Conservation (phyloP, 2,113 vertebrate genomes). For the Leiothrix lutea region DNA sequence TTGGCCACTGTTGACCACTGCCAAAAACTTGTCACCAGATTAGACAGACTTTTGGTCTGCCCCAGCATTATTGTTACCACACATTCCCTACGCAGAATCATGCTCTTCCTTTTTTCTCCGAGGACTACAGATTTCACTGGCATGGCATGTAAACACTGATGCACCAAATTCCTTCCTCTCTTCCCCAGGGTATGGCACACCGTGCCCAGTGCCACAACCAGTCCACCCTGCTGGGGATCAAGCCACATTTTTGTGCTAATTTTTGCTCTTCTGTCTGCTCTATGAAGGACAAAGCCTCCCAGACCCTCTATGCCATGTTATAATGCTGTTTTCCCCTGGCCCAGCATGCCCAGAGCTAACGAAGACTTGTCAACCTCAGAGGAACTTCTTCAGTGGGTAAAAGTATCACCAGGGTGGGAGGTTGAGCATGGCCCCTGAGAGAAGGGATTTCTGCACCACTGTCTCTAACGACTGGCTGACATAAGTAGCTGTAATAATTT, state of each 20-base stretch:
- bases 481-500: background rate
- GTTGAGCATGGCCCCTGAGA: background rate
- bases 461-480: background rate
- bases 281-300: background rate
- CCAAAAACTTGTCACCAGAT: background rate
- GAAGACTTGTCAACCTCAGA: background rate
- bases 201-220: background rate
- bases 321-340: accelerated
- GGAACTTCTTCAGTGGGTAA: background rate
- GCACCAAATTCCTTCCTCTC: background rate
- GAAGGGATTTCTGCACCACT: background rate
- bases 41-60: background rate
- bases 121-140: background rate
- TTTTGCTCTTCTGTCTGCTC: background rate
- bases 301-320: background rate
- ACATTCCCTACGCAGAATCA: accelerated
- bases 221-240: background rate
- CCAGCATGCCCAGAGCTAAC: background rate
- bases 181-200: background rate
- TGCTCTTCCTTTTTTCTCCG: background rate
- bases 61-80: background rate
- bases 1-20: background rate
- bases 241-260: background rate
- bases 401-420: background rate
- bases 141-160: background rate